Base-by-base conservation (phyloP, 1,140 invertebrate genomes). In the Popillia japonica region DNA sequence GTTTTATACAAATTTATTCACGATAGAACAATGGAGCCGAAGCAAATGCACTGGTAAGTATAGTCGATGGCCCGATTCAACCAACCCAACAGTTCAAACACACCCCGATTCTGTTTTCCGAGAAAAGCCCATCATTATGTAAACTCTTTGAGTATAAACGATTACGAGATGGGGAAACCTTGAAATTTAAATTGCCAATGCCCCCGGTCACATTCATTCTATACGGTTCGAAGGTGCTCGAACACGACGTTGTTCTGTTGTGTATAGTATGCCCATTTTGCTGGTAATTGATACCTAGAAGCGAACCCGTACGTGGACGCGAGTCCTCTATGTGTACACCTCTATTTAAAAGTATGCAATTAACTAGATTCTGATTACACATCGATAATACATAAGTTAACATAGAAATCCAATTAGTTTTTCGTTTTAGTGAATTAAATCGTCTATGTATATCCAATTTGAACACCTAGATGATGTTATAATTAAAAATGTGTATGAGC, bases 161-260 rank as follows among this genome's bases (percentile, higher is more conserved):
- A 55, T 17, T 55, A n/a, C 48, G 17, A 55, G 14, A 55, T 17
- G 14, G 48, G 27, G 27, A 34, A 17, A 55, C 48, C 48, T 55
- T 55, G 48, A 55, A n/a, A 55, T 55, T 17, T 55, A 55, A 55
- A 55, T 55, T 55, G 48, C 48, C 17, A 55, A 55, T 55, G 48
- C 48, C 48, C 17, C 48, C 11, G 48, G 48, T 55, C 14, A 17
- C 17, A 55, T 17, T n/a, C 48, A 20, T 6, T 55, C 48, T 55
- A 7, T 17, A n/a, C 6, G 6, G 0, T 17, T n/a, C 2, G 48
- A n/a, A 14, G 6, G 7, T 55, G 17, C 48, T 14, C 27, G 27
- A 34, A 34, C 48, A 3, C 48, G 17, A 55, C 11, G 11, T 55
- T 55, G 17, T 55, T 17, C 11, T 55, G 17, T 34, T 34, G 27